Conservation (phyloP, 2,113 vertebrate species). For the Cisticola juncidis region DNA sequence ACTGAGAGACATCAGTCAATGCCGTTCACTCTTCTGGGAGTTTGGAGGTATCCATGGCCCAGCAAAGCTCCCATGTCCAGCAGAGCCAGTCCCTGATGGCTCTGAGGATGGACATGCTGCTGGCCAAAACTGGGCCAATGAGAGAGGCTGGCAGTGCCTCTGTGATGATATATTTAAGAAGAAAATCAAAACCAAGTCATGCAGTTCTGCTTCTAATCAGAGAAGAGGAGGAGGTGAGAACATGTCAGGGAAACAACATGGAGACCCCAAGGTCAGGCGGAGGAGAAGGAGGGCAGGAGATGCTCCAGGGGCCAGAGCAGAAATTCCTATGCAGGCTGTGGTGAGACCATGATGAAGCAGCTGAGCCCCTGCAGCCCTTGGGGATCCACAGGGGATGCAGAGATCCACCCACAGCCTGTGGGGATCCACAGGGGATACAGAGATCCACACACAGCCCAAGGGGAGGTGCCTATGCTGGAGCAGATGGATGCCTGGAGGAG, state of each 20-base stretch:
- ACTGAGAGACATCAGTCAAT: fast-evolving
- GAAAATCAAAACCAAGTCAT: not conserved
- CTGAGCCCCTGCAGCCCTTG: not conserved
- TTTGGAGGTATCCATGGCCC: not conserved
- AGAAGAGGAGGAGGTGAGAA: not conserved
- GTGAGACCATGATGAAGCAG: not conserved
- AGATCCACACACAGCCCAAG: not conserved
- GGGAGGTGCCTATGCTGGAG: not conserved
- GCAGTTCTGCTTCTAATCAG: not conserved
- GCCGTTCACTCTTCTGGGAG: not conserved
- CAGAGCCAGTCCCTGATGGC: not conserved
- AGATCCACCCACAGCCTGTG: not conserved
- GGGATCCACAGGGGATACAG: not conserved
- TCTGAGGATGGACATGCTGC: not conserved
- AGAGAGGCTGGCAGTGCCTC: not conserved
- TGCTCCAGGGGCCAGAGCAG: fast-evolving
- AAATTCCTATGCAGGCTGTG: fast-evolving
- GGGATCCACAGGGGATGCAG: not conserved
- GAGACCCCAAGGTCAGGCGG: not conserved
- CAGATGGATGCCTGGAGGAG: not conserved
- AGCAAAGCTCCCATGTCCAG: not conserved
- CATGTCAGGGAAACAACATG: not conserved
- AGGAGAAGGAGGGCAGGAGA: not conserved
- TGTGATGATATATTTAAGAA: not conserved
- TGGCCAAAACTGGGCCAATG: not conserved